A percentile compares a stretch with the other conserved stretches of the same genome.
Conservation (phyloP, 1,140 invertebrate genomes). For the Tetraneura akinire region DNA sequence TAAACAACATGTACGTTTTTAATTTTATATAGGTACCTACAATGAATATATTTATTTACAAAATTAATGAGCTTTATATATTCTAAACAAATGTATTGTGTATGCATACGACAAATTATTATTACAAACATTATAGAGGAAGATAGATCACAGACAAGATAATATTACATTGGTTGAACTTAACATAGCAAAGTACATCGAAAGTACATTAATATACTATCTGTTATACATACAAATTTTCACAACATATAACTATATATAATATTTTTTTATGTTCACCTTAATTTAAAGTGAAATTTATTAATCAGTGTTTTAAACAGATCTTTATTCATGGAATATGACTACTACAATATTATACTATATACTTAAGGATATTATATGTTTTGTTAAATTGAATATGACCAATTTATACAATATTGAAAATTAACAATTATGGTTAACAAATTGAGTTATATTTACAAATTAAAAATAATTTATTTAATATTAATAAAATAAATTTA, state of each 20-base stretch:
- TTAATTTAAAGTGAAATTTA: background rate
- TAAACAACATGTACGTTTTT: background rate
- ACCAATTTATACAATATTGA: background rate
- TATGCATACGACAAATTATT: background rate
- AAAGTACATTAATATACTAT: background rate
- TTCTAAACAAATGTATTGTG: background rate
- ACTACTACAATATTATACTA: background rate
- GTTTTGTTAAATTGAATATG: background rate
- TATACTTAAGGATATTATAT: no score
- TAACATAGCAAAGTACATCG: background rate
- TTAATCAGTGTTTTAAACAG: background rate
- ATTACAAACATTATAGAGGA: background rate
- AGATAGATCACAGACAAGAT: conserved; percentile 46
- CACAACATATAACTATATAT: background rate
- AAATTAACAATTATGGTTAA: conserved; percentile 13
- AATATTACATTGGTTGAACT: conserved; percentile 24
- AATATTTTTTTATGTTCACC: background rate
- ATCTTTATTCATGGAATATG: background rate
- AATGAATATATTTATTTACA: background rate
- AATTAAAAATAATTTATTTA: background rate
- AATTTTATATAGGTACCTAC: background rate
- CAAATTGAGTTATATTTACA: background rate
- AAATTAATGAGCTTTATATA: background rate
- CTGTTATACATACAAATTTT: background rate
- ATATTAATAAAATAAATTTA: background rate